Conservation (phyloP, 2,113 vertebrate genomes). For the Phoenicopterus ruber region DNA sequence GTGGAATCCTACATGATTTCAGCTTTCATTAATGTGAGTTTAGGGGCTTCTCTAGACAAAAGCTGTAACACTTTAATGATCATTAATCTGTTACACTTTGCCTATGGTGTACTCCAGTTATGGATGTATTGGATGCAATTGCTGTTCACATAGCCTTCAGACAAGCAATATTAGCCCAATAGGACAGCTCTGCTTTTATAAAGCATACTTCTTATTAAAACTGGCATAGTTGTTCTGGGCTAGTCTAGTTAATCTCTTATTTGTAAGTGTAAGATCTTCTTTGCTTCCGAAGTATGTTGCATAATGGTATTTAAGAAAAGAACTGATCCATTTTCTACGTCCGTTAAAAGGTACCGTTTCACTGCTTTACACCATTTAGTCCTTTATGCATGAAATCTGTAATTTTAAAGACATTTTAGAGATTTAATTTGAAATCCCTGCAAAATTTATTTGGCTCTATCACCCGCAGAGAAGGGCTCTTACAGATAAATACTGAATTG, state of each 20-base stretch:
- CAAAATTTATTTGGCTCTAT: not conserved
- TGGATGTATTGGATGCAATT: not conserved
- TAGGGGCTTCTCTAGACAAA: not conserved
- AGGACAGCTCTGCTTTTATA: not conserved
- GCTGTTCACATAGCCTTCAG: not conserved
- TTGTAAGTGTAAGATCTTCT: not conserved
- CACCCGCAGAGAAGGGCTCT: not conserved
- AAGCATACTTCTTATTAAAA: not conserved
- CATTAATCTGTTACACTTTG: not conserved
- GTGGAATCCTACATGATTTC: fast-evolving
- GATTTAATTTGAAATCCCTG: not conserved
- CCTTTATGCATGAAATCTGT: not conserved
- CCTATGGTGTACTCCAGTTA: not conserved
- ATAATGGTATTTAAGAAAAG: not conserved
- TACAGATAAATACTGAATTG: not conserved
- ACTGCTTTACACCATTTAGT: not conserved
- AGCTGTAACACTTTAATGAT: not conserved
- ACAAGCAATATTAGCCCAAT: not conserved
- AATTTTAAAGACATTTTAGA: not conserved
- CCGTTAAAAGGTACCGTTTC: not conserved
- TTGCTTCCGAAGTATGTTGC: not conserved
- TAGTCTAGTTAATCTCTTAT: not conserved
- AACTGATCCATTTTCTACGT: not conserved
- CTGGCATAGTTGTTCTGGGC: not conserved
- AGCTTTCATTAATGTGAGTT: not conserved